These are phyloP conservation scores for Odontamblyopus rebecca DNA, from an alignment of 2,797 vertebrate species.

Conservation along the genomic window DNA sequence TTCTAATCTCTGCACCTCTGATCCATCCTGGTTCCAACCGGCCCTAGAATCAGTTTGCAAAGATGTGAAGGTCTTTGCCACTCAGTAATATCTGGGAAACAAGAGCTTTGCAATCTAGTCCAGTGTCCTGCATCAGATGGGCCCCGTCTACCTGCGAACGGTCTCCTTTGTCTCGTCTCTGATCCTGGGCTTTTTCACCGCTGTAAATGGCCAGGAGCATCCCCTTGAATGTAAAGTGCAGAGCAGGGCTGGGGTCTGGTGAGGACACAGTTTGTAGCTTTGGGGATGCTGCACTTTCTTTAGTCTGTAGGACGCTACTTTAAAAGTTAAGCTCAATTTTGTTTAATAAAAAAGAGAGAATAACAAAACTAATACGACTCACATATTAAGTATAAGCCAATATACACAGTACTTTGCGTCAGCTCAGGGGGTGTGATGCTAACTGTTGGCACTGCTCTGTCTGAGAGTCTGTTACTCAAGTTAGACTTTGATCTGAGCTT, in stretches of 20 bases:
- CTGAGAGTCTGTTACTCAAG: too few species aligned
- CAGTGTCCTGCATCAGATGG: constrained; percentile 44
- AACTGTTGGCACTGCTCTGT: too few species aligned
- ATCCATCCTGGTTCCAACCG: constrained; percentile 40
- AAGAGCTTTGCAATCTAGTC: constrained; percentile 38
- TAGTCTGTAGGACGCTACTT: too few species aligned
- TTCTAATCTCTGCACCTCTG: constrained; percentile 37
- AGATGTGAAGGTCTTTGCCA: constrained; percentile 40
- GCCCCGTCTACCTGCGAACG: constrained; percentile 26
- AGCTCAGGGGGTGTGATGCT: too few species aligned
- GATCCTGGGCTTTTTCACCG: constrained; percentile 30
- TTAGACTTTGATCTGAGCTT: too few species aligned
- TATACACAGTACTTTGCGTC: too few species aligned
- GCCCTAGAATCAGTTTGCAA: constrained; percentile 39
- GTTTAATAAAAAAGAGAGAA: too few species aligned
- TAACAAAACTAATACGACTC: too few species aligned
- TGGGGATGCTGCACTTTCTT: not conserved
- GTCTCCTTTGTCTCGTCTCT: constrained; percentile 57
- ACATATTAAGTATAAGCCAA: too few species aligned
- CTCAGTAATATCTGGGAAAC: constrained; percentile 41
- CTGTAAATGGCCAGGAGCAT: constrained; percentile 48
- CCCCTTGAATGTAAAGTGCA: constrained; percentile 42
- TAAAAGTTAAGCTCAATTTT: too few species aligned
- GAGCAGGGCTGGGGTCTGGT: not conserved
- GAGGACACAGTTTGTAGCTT: not conserved